phyloP scores from a whole-genome alignment of 2,888 invertebrate genomes.

The Myathropa florea region DNA sequence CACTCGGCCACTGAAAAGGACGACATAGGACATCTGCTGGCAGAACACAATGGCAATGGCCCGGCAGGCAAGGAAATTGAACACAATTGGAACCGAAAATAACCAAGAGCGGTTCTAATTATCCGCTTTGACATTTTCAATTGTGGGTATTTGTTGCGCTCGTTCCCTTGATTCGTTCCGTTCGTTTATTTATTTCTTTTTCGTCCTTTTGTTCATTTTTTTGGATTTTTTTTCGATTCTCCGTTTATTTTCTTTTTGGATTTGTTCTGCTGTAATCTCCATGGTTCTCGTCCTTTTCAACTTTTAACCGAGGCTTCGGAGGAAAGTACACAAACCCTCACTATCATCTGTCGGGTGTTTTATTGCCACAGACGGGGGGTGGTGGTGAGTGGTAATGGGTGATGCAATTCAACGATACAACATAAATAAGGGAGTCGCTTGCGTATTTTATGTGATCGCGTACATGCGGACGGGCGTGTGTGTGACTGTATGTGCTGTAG shows the following conservation, averaged over 20 bases:
- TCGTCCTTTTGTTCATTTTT: slow-evolving; percentile 6
- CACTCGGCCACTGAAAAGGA: neutral
- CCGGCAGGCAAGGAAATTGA: slow-evolving; percentile 45
- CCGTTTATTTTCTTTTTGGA: neutral
- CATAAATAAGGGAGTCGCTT: slow-evolving; percentile 41
- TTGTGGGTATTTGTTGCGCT: slow-evolving; percentile 64
- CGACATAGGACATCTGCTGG: slow-evolving; percentile 19
- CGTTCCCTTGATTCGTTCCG: neutral
- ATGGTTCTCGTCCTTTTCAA: slow-evolving; percentile 22
- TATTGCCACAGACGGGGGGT: slow-evolving; percentile 2
- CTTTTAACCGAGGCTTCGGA: slow-evolving; percentile 13
- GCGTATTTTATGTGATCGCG: slow-evolving; percentile 23
- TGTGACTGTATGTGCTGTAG: neutral
- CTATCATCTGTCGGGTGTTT: slow-evolving; percentile 6
- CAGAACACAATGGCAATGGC: slow-evolving; percentile 41
- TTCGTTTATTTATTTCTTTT: slow-evolving; percentile 36
- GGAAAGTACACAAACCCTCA: neutral
- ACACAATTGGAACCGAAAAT: slow-evolving; percentile 60
- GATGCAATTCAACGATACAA: slow-evolving; percentile 20
- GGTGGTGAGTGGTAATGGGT: slow-evolving; percentile 3
- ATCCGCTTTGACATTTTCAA: slow-evolving; percentile 68
- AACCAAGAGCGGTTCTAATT: slow-evolving; percentile 65
- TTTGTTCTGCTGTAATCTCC: neutral
- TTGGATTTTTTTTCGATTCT: neutral
- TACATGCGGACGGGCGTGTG: neutral